A percentile compares a stretch with the other conserved stretches of the same genome.
Evolutionary conservation across 2,113 vertebrate species (phyloP).

Genomic region (Hipposideros armiger): DNA sequence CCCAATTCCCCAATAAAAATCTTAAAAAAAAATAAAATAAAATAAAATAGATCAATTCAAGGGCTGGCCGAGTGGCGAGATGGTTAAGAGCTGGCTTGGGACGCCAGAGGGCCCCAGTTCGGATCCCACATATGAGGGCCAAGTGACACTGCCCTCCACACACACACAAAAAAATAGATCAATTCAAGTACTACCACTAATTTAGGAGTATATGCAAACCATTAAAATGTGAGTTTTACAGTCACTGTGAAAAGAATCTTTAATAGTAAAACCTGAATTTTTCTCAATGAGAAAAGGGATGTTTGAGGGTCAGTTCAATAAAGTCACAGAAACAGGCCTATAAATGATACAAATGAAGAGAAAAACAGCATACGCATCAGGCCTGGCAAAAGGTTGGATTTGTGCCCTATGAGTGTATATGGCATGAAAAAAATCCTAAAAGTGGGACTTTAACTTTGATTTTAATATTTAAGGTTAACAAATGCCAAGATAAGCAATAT

Average conservation of each 20-base stretch:
- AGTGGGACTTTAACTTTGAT: neutral
- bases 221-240: neutral
- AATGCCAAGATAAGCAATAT: neutral
- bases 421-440: neutral
- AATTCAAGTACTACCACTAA: neutral
- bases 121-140: no score
- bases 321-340: conserved; percentile 9
- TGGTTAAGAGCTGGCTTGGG: no score
- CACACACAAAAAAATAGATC: neutral
- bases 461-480: conserved; percentile 32
- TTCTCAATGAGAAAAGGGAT: neutral
- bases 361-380: neutral
- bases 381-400: neutral
- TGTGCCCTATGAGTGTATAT: neutral
- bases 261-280: conserved; percentile 35
- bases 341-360: neutral
- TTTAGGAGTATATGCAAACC: neutral
- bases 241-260: conserved; percentile 7
- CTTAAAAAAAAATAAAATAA: no score
- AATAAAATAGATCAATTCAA: neutral
- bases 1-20: no score
- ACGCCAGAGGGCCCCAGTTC: no score
- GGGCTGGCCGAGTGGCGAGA: no score
- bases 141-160: no score
- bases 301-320: neutral